Percentiles rank a stretch among this genome's conserved stretches.
These are phyloP conservation scores for Orchesella flavescens DNA, from an alignment of 2,888 invertebrate species.

Conservation along the genomic window DNA sequence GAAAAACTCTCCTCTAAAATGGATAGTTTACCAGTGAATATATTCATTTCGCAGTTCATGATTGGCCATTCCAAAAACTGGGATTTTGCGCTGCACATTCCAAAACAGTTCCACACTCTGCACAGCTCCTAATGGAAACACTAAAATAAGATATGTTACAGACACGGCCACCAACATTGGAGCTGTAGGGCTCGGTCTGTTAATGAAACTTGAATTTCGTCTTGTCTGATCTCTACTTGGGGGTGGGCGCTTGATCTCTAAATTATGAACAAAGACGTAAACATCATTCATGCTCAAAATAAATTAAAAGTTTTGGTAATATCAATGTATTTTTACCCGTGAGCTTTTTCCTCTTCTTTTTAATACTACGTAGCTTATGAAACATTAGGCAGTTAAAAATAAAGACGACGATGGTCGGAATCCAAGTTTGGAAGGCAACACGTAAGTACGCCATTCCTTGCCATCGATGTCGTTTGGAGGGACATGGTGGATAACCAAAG, in stretches of 20 bases:
- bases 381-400: conserved; percentile 74
- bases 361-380: conserved; percentile 65
- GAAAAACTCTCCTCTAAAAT: background rate
- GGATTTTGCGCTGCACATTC: conserved; percentile 73
- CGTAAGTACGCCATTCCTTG: conserved; percentile 74
- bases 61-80: conserved; percentile 68
- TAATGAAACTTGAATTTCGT: conserved; percentile 53
- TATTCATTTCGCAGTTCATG: conserved; percentile 67
- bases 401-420: conserved; percentile 74
- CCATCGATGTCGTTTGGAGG: conserved; percentile 72
- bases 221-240: background rate
- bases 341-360: conserved; percentile 54
- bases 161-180: conserved; percentile 74
- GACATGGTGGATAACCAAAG: conserved; percentile 74
- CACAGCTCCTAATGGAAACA: conserved; percentile 74
- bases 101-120: conserved; percentile 74
- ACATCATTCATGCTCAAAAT: too few relatives aligned
- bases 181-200: conserved; percentile 71
- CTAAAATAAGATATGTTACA: conserved; percentile 74
- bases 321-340: conserved; percentile 67
- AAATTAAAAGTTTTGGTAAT: too few relatives aligned
- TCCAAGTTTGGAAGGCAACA: conserved; percentile 74
- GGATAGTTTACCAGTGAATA: conserved; percentile 73
- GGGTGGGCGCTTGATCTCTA: conserved; percentile 71
- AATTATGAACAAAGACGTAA: background rate